Conservation (phyloP, 92 coral and sea anemone species). For the Umimayanthus kanabou region DNA sequence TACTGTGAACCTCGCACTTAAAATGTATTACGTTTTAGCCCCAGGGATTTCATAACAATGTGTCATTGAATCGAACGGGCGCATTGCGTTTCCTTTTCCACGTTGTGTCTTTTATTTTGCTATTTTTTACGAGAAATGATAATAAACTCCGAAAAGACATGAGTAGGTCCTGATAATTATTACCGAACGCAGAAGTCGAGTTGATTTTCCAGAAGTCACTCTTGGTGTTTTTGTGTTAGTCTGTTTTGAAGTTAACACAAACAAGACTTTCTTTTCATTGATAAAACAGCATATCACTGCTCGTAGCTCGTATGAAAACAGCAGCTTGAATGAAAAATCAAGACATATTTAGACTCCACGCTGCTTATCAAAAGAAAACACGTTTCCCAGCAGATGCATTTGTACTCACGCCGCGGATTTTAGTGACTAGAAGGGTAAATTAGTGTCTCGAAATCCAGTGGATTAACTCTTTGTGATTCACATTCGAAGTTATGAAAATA, state of each 20-base stretch:
- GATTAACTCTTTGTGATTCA: neutral
- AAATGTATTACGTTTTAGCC: conserved; percentile 37
- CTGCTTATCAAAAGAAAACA: conserved; percentile 58
- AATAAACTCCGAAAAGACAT: neutral
- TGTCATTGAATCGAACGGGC: neutral
- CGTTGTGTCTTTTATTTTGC: conserved; percentile 1
- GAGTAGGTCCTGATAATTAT: neutral
- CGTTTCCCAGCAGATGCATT: conserved; percentile 52
- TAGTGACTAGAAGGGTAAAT: conserved; percentile 18
- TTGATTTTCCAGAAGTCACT: conserved; percentile 15
- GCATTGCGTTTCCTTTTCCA: conserved; percentile 5
- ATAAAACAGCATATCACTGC: conserved; percentile 34
- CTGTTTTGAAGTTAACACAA: conserved; percentile 20
- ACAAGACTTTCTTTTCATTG: conserved; percentile 40
- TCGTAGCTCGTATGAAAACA: conserved; percentile 43
- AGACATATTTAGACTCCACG: conserved; percentile 63
- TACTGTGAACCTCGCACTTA: conserved; percentile 13
- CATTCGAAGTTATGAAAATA: neutral
- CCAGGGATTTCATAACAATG: conserved; percentile 39
- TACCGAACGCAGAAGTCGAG: conserved; percentile 5
- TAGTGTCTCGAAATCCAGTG: neutral
- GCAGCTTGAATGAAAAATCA: conserved; percentile 54
- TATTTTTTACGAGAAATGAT: conserved; percentile 3
- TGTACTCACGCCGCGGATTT: conserved; percentile 56
- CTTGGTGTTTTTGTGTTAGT: conserved; percentile 28